These are phyloP conservation scores for Cephalopachus bancanus DNA, from an alignment of 2,797 vertebrate genomes.

Conservation along the genomic window DNA sequence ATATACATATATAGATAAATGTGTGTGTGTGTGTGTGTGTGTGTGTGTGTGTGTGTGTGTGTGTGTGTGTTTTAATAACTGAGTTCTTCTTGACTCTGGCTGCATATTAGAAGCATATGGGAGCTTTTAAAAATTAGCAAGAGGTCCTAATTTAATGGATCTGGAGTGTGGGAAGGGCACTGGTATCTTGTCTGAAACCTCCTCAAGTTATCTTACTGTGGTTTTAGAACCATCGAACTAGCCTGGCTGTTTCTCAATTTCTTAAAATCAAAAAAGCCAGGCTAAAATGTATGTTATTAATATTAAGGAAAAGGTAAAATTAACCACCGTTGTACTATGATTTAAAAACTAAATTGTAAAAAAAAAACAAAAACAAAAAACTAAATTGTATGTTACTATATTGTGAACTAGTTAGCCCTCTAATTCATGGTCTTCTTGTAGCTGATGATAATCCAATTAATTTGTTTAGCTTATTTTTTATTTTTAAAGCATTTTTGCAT, in stretches of 20 bases:
- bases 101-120: not conserved
- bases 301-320: slow-evolving; percentile 60
- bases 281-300: slow-evolving; percentile 39
- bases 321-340: not conserved
- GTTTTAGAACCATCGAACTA: not conserved
- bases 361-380: not conserved
- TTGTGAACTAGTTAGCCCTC: slow-evolving; percentile 25
- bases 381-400: slow-evolving; percentile 65
- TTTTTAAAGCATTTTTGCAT: slow-evolving; percentile 51
- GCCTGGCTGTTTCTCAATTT: not conserved
- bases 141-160: not conserved
- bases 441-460: slow-evolving; percentile 72
- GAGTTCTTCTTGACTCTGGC: not conserved
- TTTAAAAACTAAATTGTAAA: slow-evolving; percentile 70
- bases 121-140: not conserved
- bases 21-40: no score
- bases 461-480: slow-evolving; percentile 58
- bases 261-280: slow-evolving; percentile 46
- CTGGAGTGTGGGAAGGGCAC: not conserved
- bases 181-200: not conserved
- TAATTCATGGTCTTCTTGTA: slow-evolving; percentile 64
- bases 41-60: not conserved
- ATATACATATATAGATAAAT: no score
- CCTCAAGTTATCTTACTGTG: not conserved
- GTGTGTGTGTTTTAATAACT: not conserved